Evolutionary conservation across 2,888 invertebrate genomes (phyloP).

Genomic region (Hyppa rectilinea): DNA sequence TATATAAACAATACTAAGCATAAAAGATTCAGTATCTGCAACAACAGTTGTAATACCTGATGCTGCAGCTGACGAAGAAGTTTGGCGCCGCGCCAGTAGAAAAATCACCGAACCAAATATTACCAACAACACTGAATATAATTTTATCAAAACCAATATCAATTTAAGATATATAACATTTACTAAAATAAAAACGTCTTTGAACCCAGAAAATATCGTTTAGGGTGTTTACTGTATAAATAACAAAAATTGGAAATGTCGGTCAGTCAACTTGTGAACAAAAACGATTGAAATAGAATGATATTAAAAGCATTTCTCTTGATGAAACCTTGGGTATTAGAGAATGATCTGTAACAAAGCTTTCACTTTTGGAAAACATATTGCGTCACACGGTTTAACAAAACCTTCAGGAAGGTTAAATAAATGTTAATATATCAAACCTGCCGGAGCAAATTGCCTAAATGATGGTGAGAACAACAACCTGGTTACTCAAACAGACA

Average conservation of each 20-base stretch:
- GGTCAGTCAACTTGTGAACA: neutral
- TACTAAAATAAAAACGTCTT: slow-evolving; percentile 1
- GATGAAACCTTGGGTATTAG: too few relatives aligned
- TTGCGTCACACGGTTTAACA: too few relatives aligned
- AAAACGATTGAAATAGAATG: neutral
- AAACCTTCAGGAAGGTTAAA: too few relatives aligned
- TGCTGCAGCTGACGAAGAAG: slow-evolving; percentile 37
- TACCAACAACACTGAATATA: slow-evolving; percentile 13
- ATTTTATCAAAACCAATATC: slow-evolving; percentile 27
- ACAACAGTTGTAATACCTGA: slow-evolving; percentile 32
- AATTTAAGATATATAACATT: too few relatives aligned
- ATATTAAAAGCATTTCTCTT: neutral
- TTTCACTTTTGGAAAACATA: neutral
- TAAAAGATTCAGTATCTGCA: slow-evolving; percentile 9
- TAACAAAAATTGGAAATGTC: neutral
- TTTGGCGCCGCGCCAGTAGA: slow-evolving; percentile 45
- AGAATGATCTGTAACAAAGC: neutral
- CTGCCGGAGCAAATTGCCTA: too few relatives aligned
- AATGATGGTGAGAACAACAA: too few relatives aligned
- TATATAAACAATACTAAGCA: neutral
- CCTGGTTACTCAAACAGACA: too few relatives aligned
- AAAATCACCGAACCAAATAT: slow-evolving; percentile 39
- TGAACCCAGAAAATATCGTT: neutral
- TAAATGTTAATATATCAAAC: too few relatives aligned
- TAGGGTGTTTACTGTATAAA: neutral